Base-by-base conservation (phyloP, 2,797 vertebrate genomes). In the Mormyrus proboscirostris region DNA sequence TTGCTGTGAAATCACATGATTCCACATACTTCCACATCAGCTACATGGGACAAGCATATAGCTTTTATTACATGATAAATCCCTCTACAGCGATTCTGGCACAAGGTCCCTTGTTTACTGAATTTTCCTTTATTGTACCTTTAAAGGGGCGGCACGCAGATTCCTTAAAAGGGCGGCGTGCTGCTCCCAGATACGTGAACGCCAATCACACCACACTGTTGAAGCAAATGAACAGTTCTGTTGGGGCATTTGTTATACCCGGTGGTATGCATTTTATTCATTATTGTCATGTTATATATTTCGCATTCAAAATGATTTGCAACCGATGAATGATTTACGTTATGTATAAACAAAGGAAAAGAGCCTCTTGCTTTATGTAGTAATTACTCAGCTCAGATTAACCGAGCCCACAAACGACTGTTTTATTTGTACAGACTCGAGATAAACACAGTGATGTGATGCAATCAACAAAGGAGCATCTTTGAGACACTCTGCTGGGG, bases 401-500 rank as follows among this genome's bases (percentile, higher is more conserved):
- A 79, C 16, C 38, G 7, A 79, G 38, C 33, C 38, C 73, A 79
- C 73, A 79, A 79, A 79, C 16, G 41, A 47, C 73, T 79, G 38
- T 79, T 73, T 73, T 41, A 79, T 79, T 79, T 79, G 33, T 79
- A 79, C 41, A 47, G 73, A n/a, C 73, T 41, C 6, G 16, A 44
- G 16, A 79, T 79, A 79, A 79, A 79, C 16, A n/a, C 41, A 47
- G 38, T 47, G 73, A 79, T 79, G 19, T 79, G 33, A 79, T 79
- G 73, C 47, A 79, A 79, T 79, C 65, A 29, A 73, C 65, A 73
- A 73, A 73, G 73, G 33, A 79, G 38, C 73, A 79, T 79, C 73
- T 41, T 79, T 79, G 33, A 79, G 73, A 79, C 38, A 79, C 73
- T 41, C 33, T 79, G 73, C 19, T 47, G 73, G 73, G 73, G 73